These are phyloP conservation scores for Xylophagus ater DNA, from an alignment of 2,888 invertebrate genomes.

Conservation along the genomic window DNA sequence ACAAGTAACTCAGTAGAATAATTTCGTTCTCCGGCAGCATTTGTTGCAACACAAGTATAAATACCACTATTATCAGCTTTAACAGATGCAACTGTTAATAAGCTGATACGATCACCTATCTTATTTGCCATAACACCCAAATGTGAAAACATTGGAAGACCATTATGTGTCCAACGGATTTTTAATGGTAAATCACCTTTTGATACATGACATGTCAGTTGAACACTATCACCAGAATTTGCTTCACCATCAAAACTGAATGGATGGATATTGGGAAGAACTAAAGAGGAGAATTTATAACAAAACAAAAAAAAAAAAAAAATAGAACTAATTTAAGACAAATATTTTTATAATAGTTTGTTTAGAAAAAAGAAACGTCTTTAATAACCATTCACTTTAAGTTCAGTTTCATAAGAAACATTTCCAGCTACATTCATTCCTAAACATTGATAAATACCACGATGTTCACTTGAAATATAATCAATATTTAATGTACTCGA, in stretches of 20 bases:
- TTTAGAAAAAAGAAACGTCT: too few species aligned
- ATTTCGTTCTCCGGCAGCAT: conserved; percentile 49
- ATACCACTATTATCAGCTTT: conserved; percentile 57
- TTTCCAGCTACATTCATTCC: conserved; percentile 49
- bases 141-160: conserved; percentile 36
- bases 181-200: conserved; percentile 54
- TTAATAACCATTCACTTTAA: conserved; percentile 35
- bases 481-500: conserved; percentile 51
- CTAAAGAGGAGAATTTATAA: conserved; percentile 34
- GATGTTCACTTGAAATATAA: conserved; percentile 48
- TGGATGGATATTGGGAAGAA: conserved; percentile 52
- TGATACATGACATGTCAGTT: conserved; percentile 47
- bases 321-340: conserved; percentile 11
- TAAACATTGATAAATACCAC: conserved; percentile 53
- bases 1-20: conserved; percentile 52
- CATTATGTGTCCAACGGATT: conserved; percentile 50
- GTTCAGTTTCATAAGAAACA: conserved; percentile 38
- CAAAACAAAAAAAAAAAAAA: conserved; percentile 8
- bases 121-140: conserved; percentile 52
- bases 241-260: conserved; percentile 41
- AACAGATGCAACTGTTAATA: conserved; percentile 57
- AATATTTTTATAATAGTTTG: neutral
- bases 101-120: conserved; percentile 53
- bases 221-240: conserved; percentile 56
- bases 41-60: conserved; percentile 55